Percentiles rank a stretch among this genome's conserved stretches.
These are phyloP conservation scores for Tolmerus cingulatus DNA, from an alignment of 2,888 invertebrate species.

Conservation along the genomic window DNA sequence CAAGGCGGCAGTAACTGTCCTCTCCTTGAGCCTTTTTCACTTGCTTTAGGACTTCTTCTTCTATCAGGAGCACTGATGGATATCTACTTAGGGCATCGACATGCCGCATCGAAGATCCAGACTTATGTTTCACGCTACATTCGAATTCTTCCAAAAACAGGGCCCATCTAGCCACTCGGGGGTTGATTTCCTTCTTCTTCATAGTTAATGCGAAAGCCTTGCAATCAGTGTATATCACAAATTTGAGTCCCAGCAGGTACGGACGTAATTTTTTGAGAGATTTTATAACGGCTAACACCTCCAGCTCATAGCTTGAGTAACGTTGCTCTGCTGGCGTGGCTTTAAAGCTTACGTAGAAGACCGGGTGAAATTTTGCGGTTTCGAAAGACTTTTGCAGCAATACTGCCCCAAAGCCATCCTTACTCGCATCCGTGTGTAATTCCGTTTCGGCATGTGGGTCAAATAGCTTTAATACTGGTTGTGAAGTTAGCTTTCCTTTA, in stretches of 20 bases:
- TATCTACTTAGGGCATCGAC: constrained; percentile 44
- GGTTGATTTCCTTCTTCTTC: constrained; percentile 51
- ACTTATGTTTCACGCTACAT: constrained; percentile 42
- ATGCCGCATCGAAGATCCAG: constrained; percentile 40
- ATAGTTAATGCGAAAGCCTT: constrained; percentile 52
- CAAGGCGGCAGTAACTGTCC: constrained; percentile 36
- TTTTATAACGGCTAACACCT: constrained; percentile 55
- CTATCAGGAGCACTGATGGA: neutral
- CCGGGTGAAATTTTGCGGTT: constrained; percentile 32
- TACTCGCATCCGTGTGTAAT: constrained; percentile 54
- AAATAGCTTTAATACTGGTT: constrained; percentile 53
- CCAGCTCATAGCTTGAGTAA: constrained; percentile 55
- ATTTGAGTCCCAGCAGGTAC: constrained; percentile 53
- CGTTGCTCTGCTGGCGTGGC: neutral
- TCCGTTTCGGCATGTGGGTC: constrained; percentile 51
- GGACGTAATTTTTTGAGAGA: constrained; percentile 54
- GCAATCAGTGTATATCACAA: constrained; percentile 55
- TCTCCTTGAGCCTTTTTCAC: constrained; percentile 39
- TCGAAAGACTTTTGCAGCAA: constrained; percentile 48
- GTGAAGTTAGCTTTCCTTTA: constrained; percentile 6
- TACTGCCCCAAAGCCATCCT: constrained; percentile 52
- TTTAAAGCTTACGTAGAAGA: neutral
- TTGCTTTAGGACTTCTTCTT: neutral
- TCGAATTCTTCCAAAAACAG: constrained; percentile 50
- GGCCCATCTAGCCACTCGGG: constrained; percentile 51